Evolutionary conservation across 1,140 invertebrate genomes (phyloP), one percentile per base, ranked within the genome.

Genomic region (Drosophila mauritiana): DNA sequence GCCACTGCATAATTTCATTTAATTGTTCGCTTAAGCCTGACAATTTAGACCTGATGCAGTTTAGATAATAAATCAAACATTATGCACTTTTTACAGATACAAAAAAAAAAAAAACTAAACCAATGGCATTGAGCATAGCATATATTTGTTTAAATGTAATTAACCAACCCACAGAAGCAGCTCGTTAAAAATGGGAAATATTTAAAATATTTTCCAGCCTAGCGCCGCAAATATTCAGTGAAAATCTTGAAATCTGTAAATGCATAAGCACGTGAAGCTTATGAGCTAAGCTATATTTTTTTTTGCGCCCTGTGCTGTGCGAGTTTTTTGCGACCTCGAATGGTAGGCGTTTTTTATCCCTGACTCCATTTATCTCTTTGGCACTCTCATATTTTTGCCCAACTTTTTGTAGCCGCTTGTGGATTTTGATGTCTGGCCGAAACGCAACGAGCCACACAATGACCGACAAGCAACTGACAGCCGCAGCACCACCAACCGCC

Each of bases 381-480:
- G 12, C 31, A 36, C 65, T 43, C 36, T 31, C 17, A n/a, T 27
- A 11, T 43, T 17, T 45, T 15, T 48, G 25, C 17, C 45, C 22
- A 13, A 25, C 11, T 43, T 36, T 62, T 65, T 68, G 27, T 13
- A 39, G 4, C 42, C 42, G 58, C 58, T 61, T 65, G 51, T 48
- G 67, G 51, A 70, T 70, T 70, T 70, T 69, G 67, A 67, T 76
- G 80, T 72, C 76, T 78, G 82, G 53, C 53, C 65, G 65, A 61
- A 67, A 69, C 63, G 74, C 62, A 78, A 51, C 64, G 78, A 76
- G 78, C 65, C 62, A 48, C 83, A 82, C 70, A 88, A 88, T 86
- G 72, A 70, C 64, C 78, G 64, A 78, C 78, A 77, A 72, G 52
- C 75, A 55, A 61, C 62, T 83, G 80, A 58, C 70, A 75, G 70